Base-by-base conservation (phyloP, 2,113 vertebrate genomes). In the Pogonocichla stellata region DNA sequence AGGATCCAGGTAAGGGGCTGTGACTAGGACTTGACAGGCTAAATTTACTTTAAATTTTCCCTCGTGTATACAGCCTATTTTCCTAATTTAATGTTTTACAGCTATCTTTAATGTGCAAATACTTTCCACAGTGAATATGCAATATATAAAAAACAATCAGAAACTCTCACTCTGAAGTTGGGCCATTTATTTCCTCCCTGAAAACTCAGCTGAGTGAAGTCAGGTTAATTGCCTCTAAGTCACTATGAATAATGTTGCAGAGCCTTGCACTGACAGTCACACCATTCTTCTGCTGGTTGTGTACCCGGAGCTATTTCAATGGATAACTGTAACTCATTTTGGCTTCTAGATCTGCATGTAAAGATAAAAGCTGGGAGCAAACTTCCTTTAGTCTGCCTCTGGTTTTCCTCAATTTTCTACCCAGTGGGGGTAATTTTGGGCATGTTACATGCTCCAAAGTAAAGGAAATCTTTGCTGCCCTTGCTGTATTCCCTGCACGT, bases 241-340 rank as follows among this genome's bases (percentile, higher is more conserved):
- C 88, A 90, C 67, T 62, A 38, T 88, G 91, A 97, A 81, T 96
- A 94, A 97, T 73, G 71, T 64, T 90, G 75, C 80, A 84, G 92
- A 95, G 70, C 65, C 65, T 86, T 62, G 54, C 75, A 57, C 80
- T 96, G 96, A 94, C 93, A 96, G 70, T 80, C 86, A 61, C 81
- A 91, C 94, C 87, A 54, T 61, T 96, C 92, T 96, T 95, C 74
- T 56, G 66, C 88, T 94, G 67, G 75, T 86, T 25, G 5, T 89
- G 61, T 92, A 82, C 94, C 88, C 47, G 72, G 83, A 92, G 88
- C 88, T 90, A 93, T 86, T 93, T 79, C 91, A 57, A 43, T 15
- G 69, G 92, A 36, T 67, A 95, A 91, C 86, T 92, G 61, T 93
- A 96, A 97, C 95, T 97, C 95, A 95, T 97, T 95, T 38, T 85